Conservation (phyloP, 2,113 vertebrate species). For the Origma solitaria region DNA sequence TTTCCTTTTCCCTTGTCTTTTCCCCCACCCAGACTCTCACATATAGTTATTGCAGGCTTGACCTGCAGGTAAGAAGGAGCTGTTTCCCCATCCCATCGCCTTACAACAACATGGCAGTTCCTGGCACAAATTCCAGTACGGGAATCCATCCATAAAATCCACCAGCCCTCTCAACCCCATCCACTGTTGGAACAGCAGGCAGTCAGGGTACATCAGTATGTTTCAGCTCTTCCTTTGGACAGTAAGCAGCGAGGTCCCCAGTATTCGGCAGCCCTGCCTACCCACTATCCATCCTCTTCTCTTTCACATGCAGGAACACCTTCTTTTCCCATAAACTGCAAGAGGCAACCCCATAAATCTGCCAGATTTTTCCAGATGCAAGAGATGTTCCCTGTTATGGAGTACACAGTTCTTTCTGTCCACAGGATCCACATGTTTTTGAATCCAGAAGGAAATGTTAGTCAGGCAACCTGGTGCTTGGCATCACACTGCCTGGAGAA, state of each 20-base stretch:
- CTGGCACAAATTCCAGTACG: not conserved
- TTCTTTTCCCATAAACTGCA: not conserved
- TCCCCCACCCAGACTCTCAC: not conserved
- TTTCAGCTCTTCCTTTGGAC: not conserved
- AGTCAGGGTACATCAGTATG: not conserved
- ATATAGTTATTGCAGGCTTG: not conserved
- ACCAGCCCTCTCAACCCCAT: not conserved
- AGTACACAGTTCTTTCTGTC: not conserved
- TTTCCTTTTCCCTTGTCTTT: not conserved
- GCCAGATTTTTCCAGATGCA: not conserved
- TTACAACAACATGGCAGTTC: not conserved
- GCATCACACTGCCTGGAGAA: not conserved
- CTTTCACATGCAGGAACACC: not conserved
- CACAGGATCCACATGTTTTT: not conserved
- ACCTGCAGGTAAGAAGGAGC: not conserved
- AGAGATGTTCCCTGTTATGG: accelerated
- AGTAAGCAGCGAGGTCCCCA: not conserved
- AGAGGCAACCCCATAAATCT: not conserved
- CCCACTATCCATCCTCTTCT: not conserved
- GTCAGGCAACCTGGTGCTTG: not conserved
- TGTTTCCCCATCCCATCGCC: not conserved
- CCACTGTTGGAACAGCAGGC: not conserved
- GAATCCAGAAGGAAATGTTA: not conserved
- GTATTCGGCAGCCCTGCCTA: not conserved
- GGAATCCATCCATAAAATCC: not conserved